Base-by-base conservation (phyloP, 2,797 vertebrate species). In the Naso thynnoides region DNA sequence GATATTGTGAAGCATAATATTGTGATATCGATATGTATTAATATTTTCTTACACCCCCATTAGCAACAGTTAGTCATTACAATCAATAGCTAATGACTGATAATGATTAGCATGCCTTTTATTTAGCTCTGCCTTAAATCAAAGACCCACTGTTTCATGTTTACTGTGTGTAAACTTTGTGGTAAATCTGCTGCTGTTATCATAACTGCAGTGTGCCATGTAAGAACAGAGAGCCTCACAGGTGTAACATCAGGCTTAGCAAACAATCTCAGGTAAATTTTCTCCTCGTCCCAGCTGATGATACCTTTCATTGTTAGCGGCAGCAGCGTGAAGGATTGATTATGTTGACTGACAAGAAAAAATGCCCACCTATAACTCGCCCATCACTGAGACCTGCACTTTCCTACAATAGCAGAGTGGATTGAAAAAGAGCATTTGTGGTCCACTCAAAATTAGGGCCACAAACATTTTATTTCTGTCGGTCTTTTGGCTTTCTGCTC, bases 381-480 rank as follows among this genome's bases (percentile, higher is more conserved):
- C 52, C 47, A 54, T 60, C 2, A 1, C 33, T 23, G 47, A 56
- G 31, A 58, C 36, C 19, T 47, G 21, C 39, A 41, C 42, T 59
- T 65, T 74, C 41, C 50, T 44, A 31, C 49, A 53, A 61, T 10
- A 68, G 60, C 54, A 58, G 27, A 23, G 47, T 38, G 39, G 48
- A 55, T 57, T 36, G 50, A 70, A 36, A n/a, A 3, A 55, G 39
- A 33, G 48, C 41, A 18, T 84, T 81, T 59, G 48, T 14, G 26
- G 68, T 45, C 31, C 56, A 58, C 57, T 55, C 66, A 3, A 73
- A 78, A 73, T 65, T 72, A 62, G 13, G 44, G 56, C 54, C 57
- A 55, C 47, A 75, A 49, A 60, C 42, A 64, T 26, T 53, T 48
- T 57, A 65, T 71, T 49, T 75, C 31, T 61, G 39, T 36, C 56